A percentile compares a stretch with the other conserved stretches of the same genome.
These are phyloP conservation scores for Amphipyra tragopoginis DNA, from an alignment of 2,888 invertebrate species.

Conservation along the genomic window DNA sequence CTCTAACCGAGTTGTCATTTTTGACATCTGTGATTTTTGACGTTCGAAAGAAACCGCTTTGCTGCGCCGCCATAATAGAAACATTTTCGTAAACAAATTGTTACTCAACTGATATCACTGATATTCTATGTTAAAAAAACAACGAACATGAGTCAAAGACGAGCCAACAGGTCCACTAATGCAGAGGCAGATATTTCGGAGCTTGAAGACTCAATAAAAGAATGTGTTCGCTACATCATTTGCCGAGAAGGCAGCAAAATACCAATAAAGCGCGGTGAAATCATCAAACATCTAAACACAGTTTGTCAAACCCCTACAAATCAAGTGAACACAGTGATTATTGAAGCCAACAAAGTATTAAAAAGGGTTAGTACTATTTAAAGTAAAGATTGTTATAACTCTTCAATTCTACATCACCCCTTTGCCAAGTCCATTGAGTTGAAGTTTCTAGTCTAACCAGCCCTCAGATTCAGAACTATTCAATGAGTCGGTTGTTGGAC, in stretches of 20 bases:
- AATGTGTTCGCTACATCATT: constrained; percentile 80
- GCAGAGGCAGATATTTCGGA: constrained; percentile 49
- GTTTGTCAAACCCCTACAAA: constrained; percentile 68
- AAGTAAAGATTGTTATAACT: neutral
- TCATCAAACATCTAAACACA: constrained; percentile 73
- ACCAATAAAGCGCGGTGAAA: constrained; percentile 79
- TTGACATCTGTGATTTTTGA: too few species aligned
- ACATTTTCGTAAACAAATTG: too few species aligned
- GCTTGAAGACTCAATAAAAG: constrained; percentile 69
- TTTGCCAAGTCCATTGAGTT: too few species aligned
- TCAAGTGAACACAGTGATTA: constrained; percentile 68
- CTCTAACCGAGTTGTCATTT: too few species aligned
- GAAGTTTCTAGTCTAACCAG: too few species aligned
- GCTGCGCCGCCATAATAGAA: too few species aligned
- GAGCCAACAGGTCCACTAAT: constrained; percentile 53
- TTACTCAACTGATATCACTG: too few species aligned
- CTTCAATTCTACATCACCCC: too few species aligned
- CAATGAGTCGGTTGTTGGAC: too few species aligned
- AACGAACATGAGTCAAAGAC: constrained; percentile 68
- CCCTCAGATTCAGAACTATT: too few species aligned
- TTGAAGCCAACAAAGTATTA: constrained; percentile 73
- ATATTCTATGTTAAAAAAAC: too few species aligned
- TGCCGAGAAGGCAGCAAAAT: constrained; percentile 82
- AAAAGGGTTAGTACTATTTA: constrained; percentile 69
- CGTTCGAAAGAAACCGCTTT: too few species aligned